These are phyloP conservation scores for Labroides dimidiatus DNA, from an alignment of 2,797 vertebrate genomes.

Conservation along the genomic window DNA sequence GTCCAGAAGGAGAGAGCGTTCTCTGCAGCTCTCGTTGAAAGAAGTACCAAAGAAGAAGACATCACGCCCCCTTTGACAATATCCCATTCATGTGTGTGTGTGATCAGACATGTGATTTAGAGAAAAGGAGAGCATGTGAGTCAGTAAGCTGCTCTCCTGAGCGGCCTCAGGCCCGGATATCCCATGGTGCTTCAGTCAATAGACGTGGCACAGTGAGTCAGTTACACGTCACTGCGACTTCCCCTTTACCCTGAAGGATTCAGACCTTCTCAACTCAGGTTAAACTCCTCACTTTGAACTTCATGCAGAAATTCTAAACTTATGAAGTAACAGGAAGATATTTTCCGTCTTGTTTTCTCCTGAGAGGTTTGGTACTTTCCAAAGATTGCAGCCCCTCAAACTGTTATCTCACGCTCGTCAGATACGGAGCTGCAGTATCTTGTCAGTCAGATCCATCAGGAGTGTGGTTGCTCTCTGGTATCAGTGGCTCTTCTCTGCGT, in stretches of 20 bases:
- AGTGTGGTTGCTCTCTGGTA: constrained; percentile 5
- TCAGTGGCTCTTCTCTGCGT: constrained; percentile 10
- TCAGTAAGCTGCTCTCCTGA: constrained; percentile 48
- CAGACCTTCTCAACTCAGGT: no score
- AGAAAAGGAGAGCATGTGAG: constrained; percentile 65
- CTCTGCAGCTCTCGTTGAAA: neutral
- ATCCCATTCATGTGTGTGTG: constrained; percentile 53
- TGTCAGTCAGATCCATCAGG: neutral
- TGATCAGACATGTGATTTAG: constrained; percentile 63
- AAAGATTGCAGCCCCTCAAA: neutral
- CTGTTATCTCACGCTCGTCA: neutral
- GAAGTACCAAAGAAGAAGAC: neutral
- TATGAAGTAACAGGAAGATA: no score
- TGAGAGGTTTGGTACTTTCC: neutral
- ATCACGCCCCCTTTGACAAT: constrained; percentile 18
- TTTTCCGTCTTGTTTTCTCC: neutral
- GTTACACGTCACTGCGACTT: constrained; percentile 4
- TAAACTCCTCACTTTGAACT: no score
- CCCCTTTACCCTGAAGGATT: neutral
- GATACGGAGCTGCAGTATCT: constrained; percentile 10
- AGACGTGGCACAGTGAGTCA: constrained; percentile 30
- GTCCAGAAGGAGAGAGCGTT: neutral
- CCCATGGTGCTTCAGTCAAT: constrained; percentile 32
- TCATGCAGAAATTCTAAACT: no score
- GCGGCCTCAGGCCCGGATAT: constrained; percentile 31